Percentiles rank a stretch among this genome's conserved stretches.
phyloP scores from a whole-genome alignment of 2,113 vertebrate genomes.

The Ardeotis arabs region DNA sequence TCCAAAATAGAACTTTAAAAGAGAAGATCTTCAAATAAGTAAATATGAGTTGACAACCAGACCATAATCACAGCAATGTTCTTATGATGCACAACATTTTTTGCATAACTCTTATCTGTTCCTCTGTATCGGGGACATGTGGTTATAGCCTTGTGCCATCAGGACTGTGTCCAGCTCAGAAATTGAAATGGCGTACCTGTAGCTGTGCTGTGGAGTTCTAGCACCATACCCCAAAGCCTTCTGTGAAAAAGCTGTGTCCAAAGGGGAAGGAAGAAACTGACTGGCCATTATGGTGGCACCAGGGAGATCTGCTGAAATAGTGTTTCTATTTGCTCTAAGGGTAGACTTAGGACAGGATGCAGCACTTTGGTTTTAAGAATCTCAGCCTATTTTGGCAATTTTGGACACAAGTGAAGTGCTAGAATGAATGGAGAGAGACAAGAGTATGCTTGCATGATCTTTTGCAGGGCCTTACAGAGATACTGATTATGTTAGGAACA shows the following conservation, averaged over 20 bases:
- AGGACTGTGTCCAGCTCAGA: background rate
- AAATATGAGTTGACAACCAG: background rate
- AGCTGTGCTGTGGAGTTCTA: background rate
- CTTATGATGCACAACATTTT: background rate
- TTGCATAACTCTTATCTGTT: background rate
- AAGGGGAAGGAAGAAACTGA: background rate
- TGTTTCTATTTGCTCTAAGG: background rate
- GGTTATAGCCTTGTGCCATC: background rate
- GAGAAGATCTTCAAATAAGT: background rate
- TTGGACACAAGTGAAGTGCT: background rate
- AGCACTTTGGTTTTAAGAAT: background rate
- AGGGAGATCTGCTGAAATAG: background rate
- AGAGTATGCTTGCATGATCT: background rate
- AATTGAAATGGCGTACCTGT: background rate
- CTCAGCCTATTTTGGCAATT: background rate
- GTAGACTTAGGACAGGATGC: background rate
- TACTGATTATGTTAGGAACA: background rate
- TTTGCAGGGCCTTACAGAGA: background rate
- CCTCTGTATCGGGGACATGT: background rate
- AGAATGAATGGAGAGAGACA: background rate
- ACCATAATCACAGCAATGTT: background rate
- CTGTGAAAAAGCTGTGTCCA: background rate
- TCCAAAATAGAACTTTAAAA: background rate
- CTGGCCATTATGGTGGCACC: background rate
- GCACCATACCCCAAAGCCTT: background rate